These are phyloP conservation scores for Poeciliopsis infans DNA, from an alignment of 2,797 vertebrate species.

Conservation along the genomic window DNA sequence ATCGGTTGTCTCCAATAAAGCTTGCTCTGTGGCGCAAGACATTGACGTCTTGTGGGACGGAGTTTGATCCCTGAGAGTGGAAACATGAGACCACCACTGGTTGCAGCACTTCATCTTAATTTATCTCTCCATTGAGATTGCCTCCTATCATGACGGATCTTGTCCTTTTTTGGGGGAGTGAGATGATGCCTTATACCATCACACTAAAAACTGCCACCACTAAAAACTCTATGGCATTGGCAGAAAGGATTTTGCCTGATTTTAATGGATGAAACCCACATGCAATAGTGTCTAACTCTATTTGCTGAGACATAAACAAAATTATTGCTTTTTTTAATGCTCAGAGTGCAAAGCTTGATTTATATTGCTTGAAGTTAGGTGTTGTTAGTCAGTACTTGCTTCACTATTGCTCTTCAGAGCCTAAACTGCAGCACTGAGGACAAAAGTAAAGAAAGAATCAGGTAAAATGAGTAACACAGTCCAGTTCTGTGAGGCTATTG, in stretches of 20 bases:
- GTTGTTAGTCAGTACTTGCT: conserved; percentile 1
- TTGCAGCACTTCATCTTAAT: background rate
- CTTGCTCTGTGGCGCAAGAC: background rate
- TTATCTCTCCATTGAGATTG: background rate
- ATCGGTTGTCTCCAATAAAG: background rate
- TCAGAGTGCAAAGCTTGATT: background rate
- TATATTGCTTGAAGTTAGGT: background rate
- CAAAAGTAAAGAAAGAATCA: conserved; percentile 7
- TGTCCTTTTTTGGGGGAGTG: background rate
- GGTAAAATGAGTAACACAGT: conserved; percentile 21
- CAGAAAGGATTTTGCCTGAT: background rate
- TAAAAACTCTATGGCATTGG: background rate
- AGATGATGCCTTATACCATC: background rate
- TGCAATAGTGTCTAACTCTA: background rate
- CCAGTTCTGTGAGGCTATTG: conserved; percentile 57
- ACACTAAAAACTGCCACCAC: background rate
- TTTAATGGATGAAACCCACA: background rate
- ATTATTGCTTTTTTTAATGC: background rate
- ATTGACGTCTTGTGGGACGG: background rate
- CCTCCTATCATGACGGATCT: background rate
- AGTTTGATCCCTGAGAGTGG: background rate
- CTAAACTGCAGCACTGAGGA: background rate
- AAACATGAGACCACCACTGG: background rate
- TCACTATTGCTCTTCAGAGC: conserved; percentile 7
- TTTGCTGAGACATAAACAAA: background rate